These are phyloP conservation scores for Dinocampus coccinellae DNA, from an alignment of 2,888 invertebrate species.

Conservation along the genomic window DNA sequence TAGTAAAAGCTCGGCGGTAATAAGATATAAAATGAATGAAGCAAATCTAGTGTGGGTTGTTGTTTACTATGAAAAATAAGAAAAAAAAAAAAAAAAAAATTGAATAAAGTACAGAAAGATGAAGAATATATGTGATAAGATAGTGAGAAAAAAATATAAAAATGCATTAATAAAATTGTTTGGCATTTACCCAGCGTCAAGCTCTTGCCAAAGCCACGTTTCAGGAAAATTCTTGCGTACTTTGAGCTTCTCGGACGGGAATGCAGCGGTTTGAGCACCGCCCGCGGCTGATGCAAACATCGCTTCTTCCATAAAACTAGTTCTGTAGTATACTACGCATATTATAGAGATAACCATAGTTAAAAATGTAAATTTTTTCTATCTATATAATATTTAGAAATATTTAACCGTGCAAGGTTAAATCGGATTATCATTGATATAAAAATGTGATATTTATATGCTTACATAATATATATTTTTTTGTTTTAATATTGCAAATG, in stretches of 20 bases:
- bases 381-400: conserved; percentile 16
- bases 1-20: not conserved
- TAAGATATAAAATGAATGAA: not conserved
- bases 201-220: conserved; percentile 79
- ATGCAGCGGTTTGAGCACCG: conserved; percentile 52
- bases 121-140: not conserved
- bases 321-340: conserved; percentile 71
- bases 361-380: conserved; percentile 46
- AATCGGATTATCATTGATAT: conserved; percentile 25
- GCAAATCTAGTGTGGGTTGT: not conserved
- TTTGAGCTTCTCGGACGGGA: conserved; percentile 63
- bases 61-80: no score
- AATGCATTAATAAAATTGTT: conserved; percentile 41
- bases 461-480: conserved; percentile 5
- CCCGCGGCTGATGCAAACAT: conserved; percentile 54
- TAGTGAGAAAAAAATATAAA: conserved; percentile 5
- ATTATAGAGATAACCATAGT: conserved; percentile 55
- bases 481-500: conserved; percentile 26
- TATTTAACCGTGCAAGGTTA: conserved; percentile 25
- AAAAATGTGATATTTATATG: conserved; percentile 11
- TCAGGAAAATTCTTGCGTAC: conserved; percentile 79
- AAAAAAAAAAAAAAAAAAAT: no score
- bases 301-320: conserved; percentile 65
- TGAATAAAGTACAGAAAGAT: no score
- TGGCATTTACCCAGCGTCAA: conserved; percentile 73